Evolutionary conservation across 2,797 vertebrate species (phyloP), one percentile per base, ranked within the genome.

Genomic region (Furcifer pardalis): DNA sequence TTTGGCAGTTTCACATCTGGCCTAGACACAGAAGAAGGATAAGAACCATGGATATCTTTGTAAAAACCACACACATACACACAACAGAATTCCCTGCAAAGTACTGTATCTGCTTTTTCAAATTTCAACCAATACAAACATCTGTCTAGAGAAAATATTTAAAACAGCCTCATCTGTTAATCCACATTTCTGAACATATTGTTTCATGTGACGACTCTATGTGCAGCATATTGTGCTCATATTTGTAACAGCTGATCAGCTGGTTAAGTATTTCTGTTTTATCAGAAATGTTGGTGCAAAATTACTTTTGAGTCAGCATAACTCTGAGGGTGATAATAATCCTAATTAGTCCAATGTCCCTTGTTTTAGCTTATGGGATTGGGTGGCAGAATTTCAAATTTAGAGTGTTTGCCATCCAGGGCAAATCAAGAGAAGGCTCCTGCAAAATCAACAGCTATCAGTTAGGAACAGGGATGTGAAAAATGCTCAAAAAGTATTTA

Each of bases 91-190:
- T 81, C 37, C 7, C 79, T 32, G 83, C 77, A 78, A 78, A 27
- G 25, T 37, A n/a, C n/a, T n/a, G n/a, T n/a, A 74, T 46, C 27
- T 46, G 56, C 71, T 74, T 77, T 42, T 65, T 27, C 81, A 65
- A 63, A 69, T 49, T 46, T 30, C 42, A 66, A 65, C 32, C 79
- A 79, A 37, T 83, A 86, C 77, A 32, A 77, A 74, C 65, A 83
- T 56, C 81, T 89, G 52, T 15, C 37, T 60, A 65, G 23, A 10
- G 42, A 30, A 35, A 87, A 74, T 37, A 63, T 40, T 77, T 60
- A 46, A 75, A 76, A 44, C 19, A 85, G 44, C 2, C 77, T 62
- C 10, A 35, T 6, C 56, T 77, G n/a, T 49, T 44, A 69, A 49
- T 81, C 59, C 40, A 63, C 44, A 75, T 73, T 81, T 63, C n/a